Evolutionary conservation across 1,140 invertebrate genomes (phyloP), one percentile per base, ranked within the genome.

Genomic region (Chironomus striatipennis): DNA sequence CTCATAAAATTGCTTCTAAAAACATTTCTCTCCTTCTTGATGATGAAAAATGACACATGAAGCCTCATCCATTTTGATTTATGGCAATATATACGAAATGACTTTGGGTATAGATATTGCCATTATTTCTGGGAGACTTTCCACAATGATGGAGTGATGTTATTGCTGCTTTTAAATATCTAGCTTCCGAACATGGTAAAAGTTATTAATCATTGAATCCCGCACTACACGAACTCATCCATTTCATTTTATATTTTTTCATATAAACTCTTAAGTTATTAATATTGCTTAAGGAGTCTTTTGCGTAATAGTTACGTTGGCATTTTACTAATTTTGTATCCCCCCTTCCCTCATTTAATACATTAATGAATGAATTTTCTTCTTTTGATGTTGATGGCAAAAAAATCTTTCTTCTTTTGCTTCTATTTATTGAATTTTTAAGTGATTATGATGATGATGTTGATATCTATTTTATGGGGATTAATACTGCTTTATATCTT

Each of bases 21-120:
- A 70, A 10, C 5, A 8, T 21, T 20, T n/a, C 20, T 70, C 65
- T 18, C 18, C 65, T 20, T 70, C 47, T 21, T 70, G 65, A 70
- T 70, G 65, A 70, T 70, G 65, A 70, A 18, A 20, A 70, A 70
- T 70, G 65, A 70, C 65, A 70, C 65, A 18, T 15, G 9, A 12
- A 10, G n/a, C 10, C 47, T 57, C 18, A 70, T 70, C 65, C 20
- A 70, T 21, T 70, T 70, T 70, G 65, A 70, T 70, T 70, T 70
- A 70, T 70, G 47, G 47, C 47, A 57, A 15, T 57, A n/a, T 57
- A n/a, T n/a, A 57, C 12, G 12, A n/a, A 57, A 57, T 57, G 47
- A 57, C 47, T 57, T n/a, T 57, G 47, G 24, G 47, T 57, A 57
- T 57, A 57, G n/a, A 34, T 34, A 57, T 57, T 57, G 47, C 47